phyloP scores from a whole-genome alignment of 2,113 vertebrate species.

The Thinocorus orbignyianus region DNA sequence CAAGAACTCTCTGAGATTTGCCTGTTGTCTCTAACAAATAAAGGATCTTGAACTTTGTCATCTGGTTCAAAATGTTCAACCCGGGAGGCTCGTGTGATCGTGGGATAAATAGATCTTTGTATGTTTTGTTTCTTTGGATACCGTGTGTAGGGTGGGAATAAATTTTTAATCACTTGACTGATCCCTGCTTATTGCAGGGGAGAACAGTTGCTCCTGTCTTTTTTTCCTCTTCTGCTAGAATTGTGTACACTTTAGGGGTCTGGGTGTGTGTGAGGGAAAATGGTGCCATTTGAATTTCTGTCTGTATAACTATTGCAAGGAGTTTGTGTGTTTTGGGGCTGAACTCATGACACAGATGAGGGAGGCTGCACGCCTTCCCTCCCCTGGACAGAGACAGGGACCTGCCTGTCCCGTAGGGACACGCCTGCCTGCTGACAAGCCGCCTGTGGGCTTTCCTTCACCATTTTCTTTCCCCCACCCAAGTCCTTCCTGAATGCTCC shows the following conservation, averaged over 20 bases:
- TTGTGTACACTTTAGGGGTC: neutral
- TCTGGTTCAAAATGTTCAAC: neutral
- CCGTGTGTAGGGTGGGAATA: neutral
- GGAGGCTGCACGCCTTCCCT: neutral
- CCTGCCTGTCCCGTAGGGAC: rapidly evolving
- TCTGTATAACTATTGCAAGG: neutral
- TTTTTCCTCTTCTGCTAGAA: neutral
- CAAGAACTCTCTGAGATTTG: neutral
- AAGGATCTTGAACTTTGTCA: constrained; percentile 30
- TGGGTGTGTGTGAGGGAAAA: neutral
- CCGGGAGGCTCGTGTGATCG: neutral
- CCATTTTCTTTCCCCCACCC: neutral
- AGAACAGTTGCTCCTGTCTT: neutral
- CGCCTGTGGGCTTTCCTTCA: too few relatives aligned
- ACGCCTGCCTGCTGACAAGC: neutral
- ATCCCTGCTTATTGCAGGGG: neutral
- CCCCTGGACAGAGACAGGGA: neutral
- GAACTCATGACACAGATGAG: neutral
- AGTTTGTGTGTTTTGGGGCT: neutral
- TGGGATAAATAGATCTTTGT: constrained; percentile 9
- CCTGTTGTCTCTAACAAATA: constrained; percentile 34
- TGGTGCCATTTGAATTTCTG: neutral
- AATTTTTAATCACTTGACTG: neutral
- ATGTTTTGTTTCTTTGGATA: neutral
- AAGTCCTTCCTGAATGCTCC: neutral